phyloP scores from a whole-genome alignment of 1,140 invertebrate species.

The Zelostemma sp. region DNA sequence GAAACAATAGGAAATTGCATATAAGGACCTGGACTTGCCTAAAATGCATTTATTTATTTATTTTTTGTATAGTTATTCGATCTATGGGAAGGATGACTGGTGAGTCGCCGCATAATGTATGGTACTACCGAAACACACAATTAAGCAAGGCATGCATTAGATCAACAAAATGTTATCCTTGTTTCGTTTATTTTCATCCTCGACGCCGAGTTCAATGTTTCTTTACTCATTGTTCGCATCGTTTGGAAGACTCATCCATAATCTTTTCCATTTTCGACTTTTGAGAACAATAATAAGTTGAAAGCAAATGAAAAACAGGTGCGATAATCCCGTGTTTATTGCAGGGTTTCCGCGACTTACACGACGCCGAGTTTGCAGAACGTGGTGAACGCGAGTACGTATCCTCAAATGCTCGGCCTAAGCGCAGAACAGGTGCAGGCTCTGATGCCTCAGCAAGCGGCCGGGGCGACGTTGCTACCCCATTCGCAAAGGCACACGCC shows the following conservation, averaged over 20 bases:
- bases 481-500: conserved; percentile 65
- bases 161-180: no score
- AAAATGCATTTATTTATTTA: conserved; percentile 57
- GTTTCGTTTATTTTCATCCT: no score
- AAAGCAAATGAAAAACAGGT: no score
- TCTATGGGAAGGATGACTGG: conserved; percentile 75
- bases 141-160: conserved; percentile 18
- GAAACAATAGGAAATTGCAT: no score
- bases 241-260: no score
- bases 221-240: no score
- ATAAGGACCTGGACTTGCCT: no score
- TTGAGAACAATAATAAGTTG: no score
- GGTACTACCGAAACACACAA: conserved; percentile 43
- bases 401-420: conserved; percentile 66
- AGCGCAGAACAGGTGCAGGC: conserved; percentile 67
- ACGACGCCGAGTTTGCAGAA: conserved; percentile 65
- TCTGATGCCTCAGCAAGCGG: conserved; percentile 62
- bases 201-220: no score
- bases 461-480: conserved; percentile 58
- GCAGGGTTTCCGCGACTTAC: conserved; percentile 69
- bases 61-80: conserved; percentile 73
- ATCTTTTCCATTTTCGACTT: no score
- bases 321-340: conserved; percentile 43
- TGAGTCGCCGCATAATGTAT: conserved; percentile 70
- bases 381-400: conserved; percentile 62